Percentiles rank a stretch among this genome's conserved stretches.
Conservation (phyloP, 2,113 vertebrate species). For the Oxyruncus cristatus region DNA sequence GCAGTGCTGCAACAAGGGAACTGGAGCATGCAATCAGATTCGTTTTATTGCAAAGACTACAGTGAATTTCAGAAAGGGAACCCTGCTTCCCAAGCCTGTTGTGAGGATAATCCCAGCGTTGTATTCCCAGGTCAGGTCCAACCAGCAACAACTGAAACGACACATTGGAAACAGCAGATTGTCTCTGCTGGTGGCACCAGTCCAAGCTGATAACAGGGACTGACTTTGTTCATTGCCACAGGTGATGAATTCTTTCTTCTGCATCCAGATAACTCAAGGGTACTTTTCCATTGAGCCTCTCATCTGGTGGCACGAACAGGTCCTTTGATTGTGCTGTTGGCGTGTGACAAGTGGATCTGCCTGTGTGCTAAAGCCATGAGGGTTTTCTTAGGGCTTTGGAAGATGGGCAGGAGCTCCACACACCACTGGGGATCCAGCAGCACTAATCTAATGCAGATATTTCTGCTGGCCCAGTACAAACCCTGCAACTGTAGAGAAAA, state of each 20-base stretch:
- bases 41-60: neutral
- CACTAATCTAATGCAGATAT: neutral
- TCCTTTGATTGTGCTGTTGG: neutral
- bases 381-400: neutral
- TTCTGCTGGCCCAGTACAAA: neutral
- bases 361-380: neutral
- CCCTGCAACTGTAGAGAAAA: neutral
- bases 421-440: neutral
- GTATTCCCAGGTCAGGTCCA: neutral
- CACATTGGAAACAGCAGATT: neutral
- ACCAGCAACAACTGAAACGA: neutral
- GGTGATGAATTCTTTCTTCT: constrained; percentile 26
- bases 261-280: constrained; percentile 22
- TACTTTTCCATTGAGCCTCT: neutral
- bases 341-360: neutral
- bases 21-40: neutral
- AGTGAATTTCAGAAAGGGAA: neutral
- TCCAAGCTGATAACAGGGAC: constrained; percentile 4
- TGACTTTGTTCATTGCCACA: constrained; percentile 3
- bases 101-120: neutral
- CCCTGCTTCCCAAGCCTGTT: neutral
- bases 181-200: constrained; percentile 10
- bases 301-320: neutral
- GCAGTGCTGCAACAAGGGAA: neutral
- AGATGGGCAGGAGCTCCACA: neutral